A percentile compares a stretch with the other conserved stretches of the same genome.
Evolutionary conservation across 2,113 vertebrate species (phyloP).

Genomic region (Dicentrarchus labrax): DNA sequence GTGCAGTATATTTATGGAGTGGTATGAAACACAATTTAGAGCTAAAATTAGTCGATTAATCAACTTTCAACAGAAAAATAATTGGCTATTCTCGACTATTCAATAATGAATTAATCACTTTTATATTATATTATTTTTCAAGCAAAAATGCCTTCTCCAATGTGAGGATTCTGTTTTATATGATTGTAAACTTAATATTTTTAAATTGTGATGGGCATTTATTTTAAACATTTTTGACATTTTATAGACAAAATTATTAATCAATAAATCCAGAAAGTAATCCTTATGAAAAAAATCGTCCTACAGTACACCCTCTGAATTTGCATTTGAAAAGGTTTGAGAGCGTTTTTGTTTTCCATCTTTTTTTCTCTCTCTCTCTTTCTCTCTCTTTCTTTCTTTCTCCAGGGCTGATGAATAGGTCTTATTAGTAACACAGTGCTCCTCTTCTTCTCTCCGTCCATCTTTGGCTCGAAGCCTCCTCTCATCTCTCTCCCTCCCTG

Average conservation of each 20-base stretch:
- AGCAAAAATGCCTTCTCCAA: background rate
- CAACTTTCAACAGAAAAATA: background rate
- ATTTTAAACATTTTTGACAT: background rate
- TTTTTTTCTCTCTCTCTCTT: constrained; percentile 4
- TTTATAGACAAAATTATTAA: background rate
- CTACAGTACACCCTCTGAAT: background rate
- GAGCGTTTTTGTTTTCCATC: constrained; percentile 35
- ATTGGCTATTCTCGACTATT: background rate
- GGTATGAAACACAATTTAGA: background rate
- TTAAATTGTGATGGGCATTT: background rate
- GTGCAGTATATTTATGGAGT: background rate
- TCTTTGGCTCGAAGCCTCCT: constrained; percentile 63
- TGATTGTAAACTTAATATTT: background rate
- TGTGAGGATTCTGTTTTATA: background rate
- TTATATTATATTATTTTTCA: background rate
- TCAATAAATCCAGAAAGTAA: background rate
- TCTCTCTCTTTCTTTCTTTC: constrained; percentile 26
- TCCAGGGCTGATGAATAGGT: constrained; percentile 67
- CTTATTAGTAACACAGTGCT: constrained; percentile 70
- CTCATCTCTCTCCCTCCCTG: constrained; percentile 68
- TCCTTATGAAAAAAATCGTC: background rate
- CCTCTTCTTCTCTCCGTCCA: constrained; percentile 64
- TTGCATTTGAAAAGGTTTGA: constrained; percentile 38
- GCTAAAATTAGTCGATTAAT: background rate
- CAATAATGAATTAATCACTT: too few species aligned